Evolutionary conservation across 2,888 invertebrate genomes (phyloP).

Genomic region (Luffia ferchaultella): DNA sequence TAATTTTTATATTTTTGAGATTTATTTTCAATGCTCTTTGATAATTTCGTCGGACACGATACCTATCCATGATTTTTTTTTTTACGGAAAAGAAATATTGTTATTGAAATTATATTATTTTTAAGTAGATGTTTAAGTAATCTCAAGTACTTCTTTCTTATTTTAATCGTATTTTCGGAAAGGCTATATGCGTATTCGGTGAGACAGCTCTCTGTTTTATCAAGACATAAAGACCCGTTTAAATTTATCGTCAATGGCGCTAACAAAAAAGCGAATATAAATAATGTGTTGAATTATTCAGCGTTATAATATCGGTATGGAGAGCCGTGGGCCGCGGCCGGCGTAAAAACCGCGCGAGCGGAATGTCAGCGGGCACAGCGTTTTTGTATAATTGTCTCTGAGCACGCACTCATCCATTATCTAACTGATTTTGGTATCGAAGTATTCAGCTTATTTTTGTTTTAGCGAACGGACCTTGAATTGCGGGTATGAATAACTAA

Average conservation of each 20-base stretch:
- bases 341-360: conserved; percentile 31
- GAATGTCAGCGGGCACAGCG: conserved; percentile 42
- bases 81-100: too few species aligned
- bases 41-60: too few species aligned
- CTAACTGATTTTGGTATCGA: conserved; percentile 48
- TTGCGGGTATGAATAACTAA: conserved; percentile 1
- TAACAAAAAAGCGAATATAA: conserved; percentile 64
- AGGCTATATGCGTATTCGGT: not conserved
- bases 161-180: not conserved
- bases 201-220: conserved; percentile 50
- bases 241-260: conserved; percentile 61
- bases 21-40: too few species aligned
- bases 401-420: conserved; percentile 63
- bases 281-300: conserved; percentile 62
- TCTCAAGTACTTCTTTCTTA: too few species aligned
- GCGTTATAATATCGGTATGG: conserved; percentile 63
- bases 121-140: too few species aligned
- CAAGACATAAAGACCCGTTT: conserved; percentile 63
- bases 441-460: conserved; percentile 29
- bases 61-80: too few species aligned
- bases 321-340: conserved; percentile 28
- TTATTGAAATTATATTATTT: too few species aligned
- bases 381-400: conserved; percentile 61
- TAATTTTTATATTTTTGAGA: too few species aligned
- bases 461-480: conserved; percentile 2